Evolutionary conservation across 2,113 vertebrate species (phyloP).

Genomic region (Spilogale gracilis): DNA sequence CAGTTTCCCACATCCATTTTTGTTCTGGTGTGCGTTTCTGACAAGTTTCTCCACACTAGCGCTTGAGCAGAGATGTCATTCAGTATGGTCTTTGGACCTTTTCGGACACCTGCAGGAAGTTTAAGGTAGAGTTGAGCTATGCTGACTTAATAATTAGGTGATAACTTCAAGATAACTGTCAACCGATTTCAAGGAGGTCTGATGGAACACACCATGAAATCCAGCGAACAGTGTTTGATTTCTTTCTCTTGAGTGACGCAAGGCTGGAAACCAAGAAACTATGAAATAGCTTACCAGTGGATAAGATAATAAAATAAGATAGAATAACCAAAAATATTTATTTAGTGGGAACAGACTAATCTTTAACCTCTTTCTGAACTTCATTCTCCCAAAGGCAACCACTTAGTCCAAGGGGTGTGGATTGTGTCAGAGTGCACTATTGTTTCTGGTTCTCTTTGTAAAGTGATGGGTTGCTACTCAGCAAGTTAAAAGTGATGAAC

Average conservation of each 20-base stretch:
- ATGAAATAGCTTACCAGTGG: background rate
- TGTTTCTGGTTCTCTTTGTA: constrained; percentile 64
- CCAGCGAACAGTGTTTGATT: background rate
- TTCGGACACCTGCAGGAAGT: background rate
- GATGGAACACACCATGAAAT: background rate
- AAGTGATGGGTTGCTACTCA: constrained; percentile 60
- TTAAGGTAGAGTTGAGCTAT: background rate
- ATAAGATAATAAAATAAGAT: background rate
- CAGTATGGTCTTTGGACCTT: background rate
- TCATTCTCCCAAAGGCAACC: background rate
- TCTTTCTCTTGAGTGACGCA: background rate
- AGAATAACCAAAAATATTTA: background rate
- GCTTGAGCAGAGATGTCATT: background rate
- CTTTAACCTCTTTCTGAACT: constrained; percentile 26
- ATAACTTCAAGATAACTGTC: background rate
- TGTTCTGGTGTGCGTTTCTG: background rate
- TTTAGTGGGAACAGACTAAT: background rate
- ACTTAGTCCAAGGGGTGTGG: background rate
- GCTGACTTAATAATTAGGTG: background rate
- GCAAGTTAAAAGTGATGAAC: constrained; percentile 77
- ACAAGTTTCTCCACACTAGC: constrained; percentile 10
- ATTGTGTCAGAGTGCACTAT: constrained; percentile 53
- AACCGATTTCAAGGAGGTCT: background rate
- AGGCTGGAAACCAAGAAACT: background rate
- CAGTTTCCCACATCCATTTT: background rate